Evolutionary conservation across 2,113 vertebrate species (phyloP).

Genomic region (Bufo gargarizans): DNA sequence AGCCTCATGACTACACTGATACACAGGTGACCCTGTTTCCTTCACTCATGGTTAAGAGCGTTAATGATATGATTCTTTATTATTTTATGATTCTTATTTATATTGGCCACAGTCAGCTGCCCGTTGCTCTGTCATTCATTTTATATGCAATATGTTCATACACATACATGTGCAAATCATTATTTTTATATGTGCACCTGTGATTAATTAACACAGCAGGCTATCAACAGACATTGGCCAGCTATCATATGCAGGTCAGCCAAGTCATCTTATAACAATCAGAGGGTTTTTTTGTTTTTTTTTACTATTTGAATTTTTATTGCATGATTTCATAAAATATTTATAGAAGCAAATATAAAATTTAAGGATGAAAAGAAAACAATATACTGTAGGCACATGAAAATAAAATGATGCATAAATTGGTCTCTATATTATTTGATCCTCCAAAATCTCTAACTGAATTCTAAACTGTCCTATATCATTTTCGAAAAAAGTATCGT

Average conservation of each 20-base stretch:
- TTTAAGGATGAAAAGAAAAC: neutral
- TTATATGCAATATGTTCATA: slow-evolving; percentile 9
- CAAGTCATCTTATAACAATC: slow-evolving; percentile 1
- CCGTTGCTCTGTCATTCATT: neutral
- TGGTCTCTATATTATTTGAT: too few species aligned
- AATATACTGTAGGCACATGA: too few species aligned
- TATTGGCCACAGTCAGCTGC: neutral
- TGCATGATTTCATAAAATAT: neutral
- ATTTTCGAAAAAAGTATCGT: too few species aligned
- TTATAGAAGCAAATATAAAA: neutral
- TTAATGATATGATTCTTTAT: slow-evolving; percentile 1
- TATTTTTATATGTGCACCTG: slow-evolving; percentile 16
- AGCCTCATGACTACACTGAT: neutral
- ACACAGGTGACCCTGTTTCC: neutral
- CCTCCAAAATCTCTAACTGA: too few species aligned
- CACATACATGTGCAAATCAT: neutral
- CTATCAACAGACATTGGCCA: neutral
- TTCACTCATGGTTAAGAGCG: neutral
- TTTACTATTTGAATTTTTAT: neutral
- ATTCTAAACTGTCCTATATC: too few species aligned
- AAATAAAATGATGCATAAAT: neutral
- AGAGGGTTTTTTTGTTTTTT: neutral
- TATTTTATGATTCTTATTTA: neutral
- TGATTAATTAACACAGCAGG: slow-evolving; percentile 6
- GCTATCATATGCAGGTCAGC: neutral